Evolutionary conservation across 1,140 invertebrate genomes (phyloP).

Genomic region (Mercenaria mercenaria): DNA sequence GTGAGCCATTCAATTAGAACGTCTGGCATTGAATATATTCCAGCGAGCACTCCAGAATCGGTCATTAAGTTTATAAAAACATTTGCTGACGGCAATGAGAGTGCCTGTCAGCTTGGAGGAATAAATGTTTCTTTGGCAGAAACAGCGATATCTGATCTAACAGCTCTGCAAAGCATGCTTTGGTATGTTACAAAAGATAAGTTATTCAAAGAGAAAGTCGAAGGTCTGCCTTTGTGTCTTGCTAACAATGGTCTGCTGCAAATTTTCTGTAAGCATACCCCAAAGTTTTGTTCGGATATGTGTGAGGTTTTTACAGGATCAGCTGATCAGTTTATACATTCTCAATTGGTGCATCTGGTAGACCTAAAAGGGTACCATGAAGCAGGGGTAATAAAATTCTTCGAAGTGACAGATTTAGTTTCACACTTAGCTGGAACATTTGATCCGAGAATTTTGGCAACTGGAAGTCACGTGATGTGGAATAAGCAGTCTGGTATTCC

Average conservation of each 20-base stretch:
- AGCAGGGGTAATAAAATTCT: background rate
- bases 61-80: slow-evolving; percentile 56
- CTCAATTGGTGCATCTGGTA: background rate
- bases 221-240: slow-evolving; percentile 3
- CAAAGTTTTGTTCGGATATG: background rate
- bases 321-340: background rate
- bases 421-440: background rate
- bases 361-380: background rate
- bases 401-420: background rate
- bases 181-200: background rate
- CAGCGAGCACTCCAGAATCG: background rate
- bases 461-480: background rate
- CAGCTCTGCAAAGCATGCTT: background rate
- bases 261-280: background rate
- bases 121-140: slow-evolving; percentile 2
- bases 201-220: background rate
- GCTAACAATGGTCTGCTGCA: background rate
- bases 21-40: slow-evolving; percentile 11
- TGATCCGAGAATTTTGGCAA: background rate
- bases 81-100: background rate
- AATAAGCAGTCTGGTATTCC: background rate
- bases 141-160: background rate
- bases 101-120: slow-evolving; percentile 21
- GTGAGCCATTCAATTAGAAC: slow-evolving; percentile 20
- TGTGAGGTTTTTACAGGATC: background rate